A percentile compares a stretch with the other conserved stretches of the same genome.
Evolutionary conservation across 2,113 vertebrate genomes (phyloP).

Genomic region (Corythaixoides concolor): DNA sequence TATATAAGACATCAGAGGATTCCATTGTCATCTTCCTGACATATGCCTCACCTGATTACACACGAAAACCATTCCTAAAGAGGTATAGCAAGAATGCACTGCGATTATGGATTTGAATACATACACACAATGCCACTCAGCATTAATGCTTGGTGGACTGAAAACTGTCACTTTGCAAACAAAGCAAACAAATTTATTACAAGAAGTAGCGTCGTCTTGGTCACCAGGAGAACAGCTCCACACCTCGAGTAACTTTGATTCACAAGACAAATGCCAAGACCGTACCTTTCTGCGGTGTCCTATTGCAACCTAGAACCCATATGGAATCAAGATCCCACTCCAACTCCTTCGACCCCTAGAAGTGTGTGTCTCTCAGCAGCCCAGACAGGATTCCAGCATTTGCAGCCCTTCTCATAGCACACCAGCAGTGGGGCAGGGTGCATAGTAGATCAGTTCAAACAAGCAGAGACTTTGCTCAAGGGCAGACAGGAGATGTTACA

Average conservation of each 20-base stretch:
- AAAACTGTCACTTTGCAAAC: background rate
- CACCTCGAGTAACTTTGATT: background rate
- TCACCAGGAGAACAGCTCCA: background rate
- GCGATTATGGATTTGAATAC: background rate
- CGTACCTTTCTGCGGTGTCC: fast-evolving
- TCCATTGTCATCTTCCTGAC: constrained; percentile 37
- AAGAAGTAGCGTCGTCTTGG: background rate
- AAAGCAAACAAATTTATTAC: background rate
- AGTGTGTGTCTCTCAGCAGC: fast-evolving
- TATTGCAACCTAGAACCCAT: fast-evolving
- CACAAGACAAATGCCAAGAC: background rate
- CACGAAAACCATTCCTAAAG: constrained; percentile 49
- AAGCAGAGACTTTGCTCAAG: background rate
- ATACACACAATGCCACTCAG: background rate
- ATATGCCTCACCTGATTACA: constrained; percentile 55
- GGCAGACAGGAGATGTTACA: background rate
- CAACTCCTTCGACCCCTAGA: background rate
- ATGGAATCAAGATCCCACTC: background rate
- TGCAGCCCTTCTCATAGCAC: background rate
- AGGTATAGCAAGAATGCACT: background rate
- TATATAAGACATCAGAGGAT: constrained; percentile 18
- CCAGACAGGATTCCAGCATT: background rate
- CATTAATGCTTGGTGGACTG: background rate
- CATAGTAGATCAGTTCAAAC: background rate
- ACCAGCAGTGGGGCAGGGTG: background rate